phyloP scores from a whole-genome alignment of 2,888 invertebrate species.

The Microplitis manilae region DNA sequence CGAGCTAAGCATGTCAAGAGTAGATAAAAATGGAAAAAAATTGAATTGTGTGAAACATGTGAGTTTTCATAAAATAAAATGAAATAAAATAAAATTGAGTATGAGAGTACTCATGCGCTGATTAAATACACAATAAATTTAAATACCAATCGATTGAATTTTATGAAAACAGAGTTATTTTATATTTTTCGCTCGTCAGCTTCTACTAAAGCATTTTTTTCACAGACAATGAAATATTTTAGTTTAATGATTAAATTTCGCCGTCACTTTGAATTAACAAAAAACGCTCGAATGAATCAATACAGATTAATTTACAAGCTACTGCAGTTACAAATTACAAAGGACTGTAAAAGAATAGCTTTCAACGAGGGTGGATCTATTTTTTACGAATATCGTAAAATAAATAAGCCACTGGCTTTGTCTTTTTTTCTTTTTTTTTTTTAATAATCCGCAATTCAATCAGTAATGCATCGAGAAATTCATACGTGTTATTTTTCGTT shows the following conservation, averaged over 20 bases:
- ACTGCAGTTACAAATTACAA: background rate
- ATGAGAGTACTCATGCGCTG: background rate
- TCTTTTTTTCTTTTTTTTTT: background rate
- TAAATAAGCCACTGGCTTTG: background rate
- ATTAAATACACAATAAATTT: background rate
- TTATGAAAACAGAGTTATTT: background rate
- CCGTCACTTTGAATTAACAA: background rate
- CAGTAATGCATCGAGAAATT: constrained; percentile 5
- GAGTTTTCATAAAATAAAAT: background rate
- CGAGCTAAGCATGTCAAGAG: background rate
- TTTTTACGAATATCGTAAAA: background rate
- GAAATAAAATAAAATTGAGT: background rate
- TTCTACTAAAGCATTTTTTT: background rate
- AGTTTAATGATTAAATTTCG: background rate
- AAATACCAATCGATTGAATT: background rate
- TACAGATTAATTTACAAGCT: background rate
- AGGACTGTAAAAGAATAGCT: background rate
- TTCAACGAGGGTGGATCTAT: background rate
- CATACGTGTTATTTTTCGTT: background rate
- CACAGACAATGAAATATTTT: background rate
- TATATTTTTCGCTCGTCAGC: background rate
- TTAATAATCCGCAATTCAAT: constrained; percentile 10
- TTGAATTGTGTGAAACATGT: background rate
- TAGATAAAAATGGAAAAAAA: background rate
- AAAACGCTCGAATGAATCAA: background rate